These are phyloP conservation scores for Stictonetta naevosa DNA, from an alignment of 2,113 vertebrate species.

Conservation along the genomic window DNA sequence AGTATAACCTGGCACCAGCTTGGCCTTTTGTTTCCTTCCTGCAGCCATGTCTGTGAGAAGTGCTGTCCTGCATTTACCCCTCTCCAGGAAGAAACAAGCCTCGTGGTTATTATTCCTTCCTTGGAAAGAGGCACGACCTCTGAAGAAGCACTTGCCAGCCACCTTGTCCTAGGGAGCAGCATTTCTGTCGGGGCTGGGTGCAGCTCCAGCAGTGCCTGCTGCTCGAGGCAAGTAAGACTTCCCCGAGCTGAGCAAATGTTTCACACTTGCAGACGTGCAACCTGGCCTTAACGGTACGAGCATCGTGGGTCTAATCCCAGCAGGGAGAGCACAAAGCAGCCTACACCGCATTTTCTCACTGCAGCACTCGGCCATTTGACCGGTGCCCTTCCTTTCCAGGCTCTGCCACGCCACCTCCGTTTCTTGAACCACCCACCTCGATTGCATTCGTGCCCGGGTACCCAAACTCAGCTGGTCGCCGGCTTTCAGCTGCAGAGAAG, in stretches of 20 bases:
- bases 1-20: background rate
- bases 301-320: background rate
- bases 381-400: background rate
- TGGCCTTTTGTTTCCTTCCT: background rate
- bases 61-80: background rate
- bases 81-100: background rate
- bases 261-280: no score
- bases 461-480: background rate
- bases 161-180: accelerated
- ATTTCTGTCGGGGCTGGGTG: background rate
- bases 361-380: background rate
- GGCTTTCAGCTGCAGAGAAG: background rate
- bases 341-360: background rate
- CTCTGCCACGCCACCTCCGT: background rate
- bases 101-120: background rate
- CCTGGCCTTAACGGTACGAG: background rate
- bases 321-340: background rate
- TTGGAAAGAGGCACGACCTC: background rate
- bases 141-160: background rate
- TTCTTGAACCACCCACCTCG: background rate
- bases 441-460: background rate
- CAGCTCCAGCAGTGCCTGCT: accelerated
- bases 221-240: background rate
- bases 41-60: background rate
- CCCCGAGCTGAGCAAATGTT: background rate